Evolutionary conservation across 2,797 vertebrate species (phyloP), one percentile per base, ranked within the genome.

Genomic region (Hydrolagus colliei): DNA sequence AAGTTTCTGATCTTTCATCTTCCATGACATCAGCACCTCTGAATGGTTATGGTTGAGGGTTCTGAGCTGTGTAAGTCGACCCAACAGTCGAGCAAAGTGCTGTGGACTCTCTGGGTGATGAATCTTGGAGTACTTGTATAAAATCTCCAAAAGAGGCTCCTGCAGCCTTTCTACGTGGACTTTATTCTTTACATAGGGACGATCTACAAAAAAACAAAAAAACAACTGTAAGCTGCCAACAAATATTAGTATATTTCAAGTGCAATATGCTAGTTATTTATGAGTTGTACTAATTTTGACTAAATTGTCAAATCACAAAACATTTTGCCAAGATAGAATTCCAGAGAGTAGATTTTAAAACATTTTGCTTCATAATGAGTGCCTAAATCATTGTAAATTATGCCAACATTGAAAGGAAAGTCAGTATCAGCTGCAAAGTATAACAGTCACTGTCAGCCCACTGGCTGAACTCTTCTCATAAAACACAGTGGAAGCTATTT

Each of bases 41-140:
- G 92, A 93, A 86, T 93, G 91, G 62, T 88, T 92, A 67, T 94
- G 92, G 87, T 90, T 92, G 27, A 94, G 91, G 84, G 91, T 93
- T 87, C 93, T 92, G 65, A 95, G 91, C 86, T 94, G 91, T 63
- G 92, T 94, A 11, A 94, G 91, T 65, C 92, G 91, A 10, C 92
- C 92, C 75, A 92, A 89, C 5, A 94, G 92, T 85, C 86, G 90
- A 72, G 92, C 93, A 88, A 95, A 94, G 86, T 91, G 93, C 80
- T 93, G 92, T 1, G 92, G 92, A 86, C 94, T 92, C 86, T 92
- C 90, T 1, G 91, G 93, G 67, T 93, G 93, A 61, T 91, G 89
- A 32, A 92, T 89, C 89, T 94, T 94, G 10, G 91, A 94, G 86
- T 91, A 92, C 86, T 94, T 94, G 88, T 94, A 93, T 80, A 95